Conservation (phyloP, 2,797 vertebrate genomes). For the Hapalemur alaotrensis region DNA sequence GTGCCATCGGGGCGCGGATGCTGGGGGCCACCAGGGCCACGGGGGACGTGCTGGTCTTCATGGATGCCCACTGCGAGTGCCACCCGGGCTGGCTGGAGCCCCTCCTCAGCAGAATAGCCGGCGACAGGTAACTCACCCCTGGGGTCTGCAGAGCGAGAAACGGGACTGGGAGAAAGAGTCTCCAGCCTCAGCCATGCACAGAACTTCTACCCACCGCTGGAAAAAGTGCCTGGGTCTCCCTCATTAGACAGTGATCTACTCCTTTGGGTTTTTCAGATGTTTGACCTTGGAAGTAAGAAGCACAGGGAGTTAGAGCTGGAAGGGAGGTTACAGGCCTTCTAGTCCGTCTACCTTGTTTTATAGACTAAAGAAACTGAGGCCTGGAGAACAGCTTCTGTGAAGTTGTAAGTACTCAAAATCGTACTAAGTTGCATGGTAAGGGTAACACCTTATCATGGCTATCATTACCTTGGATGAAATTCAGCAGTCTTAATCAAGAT, state of each 20-base stretch:
- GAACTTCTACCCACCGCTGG: not conserved
- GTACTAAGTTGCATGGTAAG: not conserved
- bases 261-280: not conserved
- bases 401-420: not conserved
- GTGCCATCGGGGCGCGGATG: conserved; percentile 87
- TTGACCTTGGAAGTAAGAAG: not conserved
- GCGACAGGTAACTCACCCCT: conserved; percentile 85
- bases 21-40: conserved; percentile 90
- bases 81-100: conserved; percentile 93
- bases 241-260: accelerated
- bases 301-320: not conserved
- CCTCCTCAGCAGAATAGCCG: conserved; percentile 90
- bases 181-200: not conserved
- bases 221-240: not conserved
- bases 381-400: not conserved
- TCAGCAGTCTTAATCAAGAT: not conserved
- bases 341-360: not conserved
- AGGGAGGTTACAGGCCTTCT: not conserved
- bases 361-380: not conserved
- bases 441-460: too few relatives aligned
- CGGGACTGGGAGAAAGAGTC: not conserved
- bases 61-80: conserved; percentile 93
- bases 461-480: not conserved
- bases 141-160: not conserved
- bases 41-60: conserved; percentile 91